phyloP scores from a whole-genome alignment of 2,797 vertebrate genomes.

The Streptopelia turtur region DNA sequence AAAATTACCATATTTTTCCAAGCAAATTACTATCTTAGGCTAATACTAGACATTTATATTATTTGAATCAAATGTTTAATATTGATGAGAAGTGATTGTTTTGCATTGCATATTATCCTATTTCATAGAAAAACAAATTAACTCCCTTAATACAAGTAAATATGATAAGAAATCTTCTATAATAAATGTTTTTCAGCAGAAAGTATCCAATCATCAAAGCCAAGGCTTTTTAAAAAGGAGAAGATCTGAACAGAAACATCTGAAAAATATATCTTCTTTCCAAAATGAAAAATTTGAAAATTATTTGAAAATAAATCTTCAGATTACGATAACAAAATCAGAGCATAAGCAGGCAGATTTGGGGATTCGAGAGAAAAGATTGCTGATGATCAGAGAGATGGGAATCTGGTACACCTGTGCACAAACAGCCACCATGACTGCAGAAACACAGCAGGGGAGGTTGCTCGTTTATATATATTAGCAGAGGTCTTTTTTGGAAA shows the following conservation, averaged over 20 bases:
- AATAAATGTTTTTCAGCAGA: not conserved
- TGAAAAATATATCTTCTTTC: not conserved
- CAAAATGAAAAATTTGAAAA: not conserved
- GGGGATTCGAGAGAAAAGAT: not conserved
- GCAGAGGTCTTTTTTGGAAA: not conserved
- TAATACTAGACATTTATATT: not conserved
- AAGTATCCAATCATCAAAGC: not conserved
- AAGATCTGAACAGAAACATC: not conserved
- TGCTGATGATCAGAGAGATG: not conserved
- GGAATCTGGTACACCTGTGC: not conserved
- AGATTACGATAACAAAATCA: not conserved
- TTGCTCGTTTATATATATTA: not conserved
- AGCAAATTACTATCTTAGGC: not conserved
- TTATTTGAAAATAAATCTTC: not conserved
- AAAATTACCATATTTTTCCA: not conserved
- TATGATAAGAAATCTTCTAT: not conserved
- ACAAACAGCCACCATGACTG: not conserved
- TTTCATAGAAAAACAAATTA: not conserved
- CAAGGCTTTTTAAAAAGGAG: not conserved
- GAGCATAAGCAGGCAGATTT: not conserved
- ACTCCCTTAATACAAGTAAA: not conserved
- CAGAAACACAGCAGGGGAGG: not conserved
- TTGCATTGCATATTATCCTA: not conserved
- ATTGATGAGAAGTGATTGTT: not conserved
- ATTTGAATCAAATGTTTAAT: not conserved